Evolutionary conservation across 2,797 vertebrate species (phyloP), one percentile per base, ranked within the genome.

Genomic region (Dermochelys coriacea): DNA sequence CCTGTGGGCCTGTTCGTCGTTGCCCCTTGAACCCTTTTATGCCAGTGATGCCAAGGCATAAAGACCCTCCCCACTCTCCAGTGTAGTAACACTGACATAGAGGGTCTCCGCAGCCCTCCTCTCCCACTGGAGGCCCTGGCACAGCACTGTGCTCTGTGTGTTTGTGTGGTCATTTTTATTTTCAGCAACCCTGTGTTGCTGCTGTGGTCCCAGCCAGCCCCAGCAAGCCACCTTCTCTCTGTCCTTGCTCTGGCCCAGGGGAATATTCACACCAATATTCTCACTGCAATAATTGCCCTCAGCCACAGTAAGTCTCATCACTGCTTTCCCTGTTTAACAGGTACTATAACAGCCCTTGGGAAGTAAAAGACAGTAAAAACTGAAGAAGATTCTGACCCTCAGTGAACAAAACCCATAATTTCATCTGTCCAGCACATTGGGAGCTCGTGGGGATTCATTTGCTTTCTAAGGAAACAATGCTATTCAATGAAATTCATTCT

Each of bases 281-380:
- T 94, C 82, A 82, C 3, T 87, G 94, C 59, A 94, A 27, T 85
- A 93, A 90, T 75, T 64, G 64, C 74, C 93, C 86, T 91, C 88
- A 90, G 47, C 90, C 90, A 80, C 86, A 61, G 77, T 92, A 96
- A 88, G 37, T 51, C 82, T 92, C 57, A 61, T 55, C 94, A 91
- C 96, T 88, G 87, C 83, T 93, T 71, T 8, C 51, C 85, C 85
- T 0, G 1, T 83, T 85, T 88, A 93, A 91, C 93, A 95, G 78
- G 92, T 95, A 95, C 94, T 96, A 96, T 88, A 97, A 94, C 93
- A 95, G 82, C 89, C 93, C 84, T 68, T 90, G 95, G 84, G 92
- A 80, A 90, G 87, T 25, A 82, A 51, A 92, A 94, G 16, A 64
- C 1, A 90, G 93, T 80, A 84, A 94, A 97, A 96, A 82, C 77